Conservation (phyloP, 1,140 invertebrate genomes). For the Drosophila pectinifera region DNA sequence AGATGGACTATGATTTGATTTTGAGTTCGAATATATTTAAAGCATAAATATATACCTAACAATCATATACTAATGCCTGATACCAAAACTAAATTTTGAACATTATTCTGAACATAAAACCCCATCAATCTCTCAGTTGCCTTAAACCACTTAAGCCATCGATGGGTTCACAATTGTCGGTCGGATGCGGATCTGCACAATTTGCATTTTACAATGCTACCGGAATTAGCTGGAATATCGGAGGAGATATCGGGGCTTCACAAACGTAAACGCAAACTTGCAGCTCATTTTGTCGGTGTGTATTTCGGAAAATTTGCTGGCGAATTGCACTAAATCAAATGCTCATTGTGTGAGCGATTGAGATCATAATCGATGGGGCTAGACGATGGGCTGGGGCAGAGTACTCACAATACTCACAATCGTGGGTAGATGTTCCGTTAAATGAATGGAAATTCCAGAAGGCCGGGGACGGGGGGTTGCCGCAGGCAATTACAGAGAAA, state of each 20-base stretch:
- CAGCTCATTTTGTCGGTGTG: slow-evolving; percentile 32
- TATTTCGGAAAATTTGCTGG: slow-evolving; percentile 43
- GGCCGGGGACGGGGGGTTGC: slow-evolving; percentile 10
- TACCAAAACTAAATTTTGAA: no score
- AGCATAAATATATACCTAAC: no score
- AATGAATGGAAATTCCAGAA: slow-evolving; percentile 77
- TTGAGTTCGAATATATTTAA: no score
- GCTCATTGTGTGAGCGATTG: slow-evolving; percentile 61
- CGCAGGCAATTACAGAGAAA: slow-evolving; percentile 65
- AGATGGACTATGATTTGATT: no score
- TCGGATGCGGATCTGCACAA: slow-evolving; percentile 18
- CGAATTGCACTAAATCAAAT: slow-evolving; percentile 73
- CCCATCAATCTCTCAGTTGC: neutral
- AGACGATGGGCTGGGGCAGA: slow-evolving; percentile 1
- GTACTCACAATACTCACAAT: neutral
- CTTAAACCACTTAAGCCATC: slow-evolving; percentile 13
- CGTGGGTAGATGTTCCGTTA: slow-evolving; percentile 63
- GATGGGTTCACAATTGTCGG: neutral
- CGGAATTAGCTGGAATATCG: slow-evolving; percentile 7
- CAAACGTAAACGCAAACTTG: slow-evolving; percentile 8
- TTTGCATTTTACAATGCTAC: slow-evolving; percentile 24
- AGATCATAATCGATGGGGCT: slow-evolving; percentile 68
- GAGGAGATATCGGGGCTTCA: slow-evolving; percentile 20
- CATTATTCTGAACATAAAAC: neutral
- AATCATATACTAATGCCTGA: neutral